Conservation (phyloP, 2,888 invertebrate genomes). For the Hydropsyche betteni region DNA sequence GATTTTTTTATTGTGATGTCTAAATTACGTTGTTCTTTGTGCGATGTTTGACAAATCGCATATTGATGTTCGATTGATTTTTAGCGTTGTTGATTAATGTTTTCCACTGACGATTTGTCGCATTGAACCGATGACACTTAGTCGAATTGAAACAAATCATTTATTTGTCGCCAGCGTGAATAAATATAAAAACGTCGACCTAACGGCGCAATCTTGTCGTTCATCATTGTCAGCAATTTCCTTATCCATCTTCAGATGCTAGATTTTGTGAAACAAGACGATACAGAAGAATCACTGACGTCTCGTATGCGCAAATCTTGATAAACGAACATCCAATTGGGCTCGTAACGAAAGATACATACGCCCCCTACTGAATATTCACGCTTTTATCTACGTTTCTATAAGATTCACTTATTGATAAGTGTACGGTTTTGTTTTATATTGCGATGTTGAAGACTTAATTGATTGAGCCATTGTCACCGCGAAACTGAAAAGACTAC, state of each 20-base stretch:
- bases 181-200: conserved; percentile 15
- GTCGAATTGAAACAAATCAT: conserved; percentile 1
- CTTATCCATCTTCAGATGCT: conserved; percentile 29
- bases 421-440: not conserved
- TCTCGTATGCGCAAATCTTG: conserved; percentile 24
- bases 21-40: too few species aligned
- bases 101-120: too few species aligned
- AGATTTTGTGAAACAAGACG: conserved; percentile 22
- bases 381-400: too few species aligned
- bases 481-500: conserved; percentile 24
- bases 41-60: too few species aligned
- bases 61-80: too few species aligned
- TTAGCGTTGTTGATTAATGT: too few species aligned
- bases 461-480: conserved; percentile 17
- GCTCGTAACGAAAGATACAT: not conserved
- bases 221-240: conserved; percentile 31
- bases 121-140: too few species aligned
- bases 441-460: conserved; percentile 1
- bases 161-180: not conserved
- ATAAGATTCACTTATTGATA: too few species aligned
- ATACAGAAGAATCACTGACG: conserved; percentile 20
- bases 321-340: conserved; percentile 24
- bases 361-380: too few species aligned
- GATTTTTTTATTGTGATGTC: too few species aligned
- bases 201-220: conserved; percentile 4